These are phyloP conservation scores for Silurus aristotelis DNA, from an alignment of 2,797 vertebrate genomes.

Conservation along the genomic window DNA sequence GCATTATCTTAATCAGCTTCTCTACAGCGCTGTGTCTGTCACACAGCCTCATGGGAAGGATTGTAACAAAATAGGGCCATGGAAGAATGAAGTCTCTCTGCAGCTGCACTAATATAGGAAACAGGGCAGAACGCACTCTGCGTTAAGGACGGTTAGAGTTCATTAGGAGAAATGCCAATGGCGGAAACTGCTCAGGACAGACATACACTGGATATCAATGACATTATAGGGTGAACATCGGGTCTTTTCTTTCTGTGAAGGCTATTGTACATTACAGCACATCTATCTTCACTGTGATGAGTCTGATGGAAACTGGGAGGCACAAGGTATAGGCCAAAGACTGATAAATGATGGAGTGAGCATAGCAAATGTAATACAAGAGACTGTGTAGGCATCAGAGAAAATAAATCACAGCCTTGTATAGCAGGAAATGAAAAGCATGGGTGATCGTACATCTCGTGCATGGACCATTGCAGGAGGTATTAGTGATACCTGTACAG, in stretches of 20 bases:
- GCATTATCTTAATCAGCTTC: slow-evolving; percentile 58
- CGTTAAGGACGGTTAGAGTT: not conserved
- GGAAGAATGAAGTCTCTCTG: not conserved
- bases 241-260: not conserved
- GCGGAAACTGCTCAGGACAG: not conserved
- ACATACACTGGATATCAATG: not conserved
- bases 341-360: not conserved
- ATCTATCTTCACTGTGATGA: not conserved
- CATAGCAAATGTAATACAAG: not conserved
- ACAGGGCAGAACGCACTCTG: not conserved
- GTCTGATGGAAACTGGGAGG: not conserved
- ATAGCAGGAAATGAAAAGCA: not conserved
- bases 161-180: not conserved
- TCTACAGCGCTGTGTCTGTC: not conserved
- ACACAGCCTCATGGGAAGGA: slow-evolving; percentile 12
- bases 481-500: slow-evolving; percentile 81
- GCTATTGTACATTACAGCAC: not conserved
- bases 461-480: not conserved
- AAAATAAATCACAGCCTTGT: not conserved
- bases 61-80: slow-evolving; percentile 1
- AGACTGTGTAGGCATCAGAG: not conserved
- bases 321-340: not conserved
- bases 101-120: not conserved
- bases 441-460: not conserved
- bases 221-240: not conserved